A percentile compares a stretch with the other conserved stretches of the same genome.
These are phyloP conservation scores for Rhizomys pruinosus DNA, from an alignment of 2,113 vertebrate genomes.

Conservation along the genomic window DNA sequence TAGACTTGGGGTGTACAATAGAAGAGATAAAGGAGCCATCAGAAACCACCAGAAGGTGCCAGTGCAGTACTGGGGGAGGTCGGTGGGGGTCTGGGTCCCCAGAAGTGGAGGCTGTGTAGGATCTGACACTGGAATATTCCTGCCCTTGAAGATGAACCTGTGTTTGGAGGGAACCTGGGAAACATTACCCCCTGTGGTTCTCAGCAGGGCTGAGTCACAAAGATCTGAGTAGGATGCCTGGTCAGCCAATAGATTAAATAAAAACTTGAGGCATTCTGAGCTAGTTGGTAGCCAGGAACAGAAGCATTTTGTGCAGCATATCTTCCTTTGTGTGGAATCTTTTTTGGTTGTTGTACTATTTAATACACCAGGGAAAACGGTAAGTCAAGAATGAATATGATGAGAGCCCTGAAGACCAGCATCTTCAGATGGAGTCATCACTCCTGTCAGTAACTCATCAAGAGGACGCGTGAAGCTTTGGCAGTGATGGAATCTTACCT, in stretches of 20 bases:
- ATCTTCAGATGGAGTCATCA: constrained; percentile 30
- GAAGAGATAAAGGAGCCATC: background rate
- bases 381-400: constrained; percentile 56
- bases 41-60: background rate
- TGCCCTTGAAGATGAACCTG: background rate
- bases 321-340: background rate
- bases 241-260: background rate
- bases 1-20: background rate
- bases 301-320: background rate
- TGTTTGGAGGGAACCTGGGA: background rate
- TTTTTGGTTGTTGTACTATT: constrained; percentile 36
- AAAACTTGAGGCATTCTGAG: background rate
- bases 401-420: constrained; percentile 47
- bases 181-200: background rate
- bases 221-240: background rate
- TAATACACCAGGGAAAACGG: constrained; percentile 43
- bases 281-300: background rate
- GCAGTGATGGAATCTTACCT: background rate
- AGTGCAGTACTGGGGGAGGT: background rate
- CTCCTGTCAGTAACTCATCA: constrained; percentile 60
- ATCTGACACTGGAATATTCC: background rate
- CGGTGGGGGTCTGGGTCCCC: background rate
- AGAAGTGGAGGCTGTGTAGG: background rate
- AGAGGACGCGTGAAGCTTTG: rapidly evolving
- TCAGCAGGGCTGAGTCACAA: background rate